Conservation (phyloP, 2,888 invertebrate species). For the Fabriciana adippe region DNA sequence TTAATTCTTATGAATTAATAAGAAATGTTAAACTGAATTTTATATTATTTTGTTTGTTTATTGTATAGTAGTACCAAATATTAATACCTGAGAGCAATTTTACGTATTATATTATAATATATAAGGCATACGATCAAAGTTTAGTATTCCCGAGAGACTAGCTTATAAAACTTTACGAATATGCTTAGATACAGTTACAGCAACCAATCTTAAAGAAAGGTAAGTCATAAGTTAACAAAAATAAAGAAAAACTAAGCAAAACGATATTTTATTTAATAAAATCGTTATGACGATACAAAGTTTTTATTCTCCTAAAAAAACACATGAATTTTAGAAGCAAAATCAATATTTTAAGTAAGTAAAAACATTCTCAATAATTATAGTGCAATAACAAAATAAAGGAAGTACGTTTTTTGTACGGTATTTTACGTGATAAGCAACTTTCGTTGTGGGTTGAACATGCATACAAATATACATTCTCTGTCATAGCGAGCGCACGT, state of each 20-base stretch:
- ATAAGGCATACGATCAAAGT: slow-evolving; percentile 4
- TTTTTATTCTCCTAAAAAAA: neutral
- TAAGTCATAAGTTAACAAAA: neutral
- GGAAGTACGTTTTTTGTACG: too few species aligned
- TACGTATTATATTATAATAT: neutral
- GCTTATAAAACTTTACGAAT: slow-evolving; percentile 8
- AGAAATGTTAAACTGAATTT: neutral
- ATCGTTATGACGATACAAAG: neutral
- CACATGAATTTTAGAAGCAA: too few species aligned
- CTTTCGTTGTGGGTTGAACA: slow-evolving; percentile 37
- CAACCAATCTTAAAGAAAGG: neutral
- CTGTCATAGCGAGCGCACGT: slow-evolving; percentile 65
- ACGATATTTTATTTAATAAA: neutral
- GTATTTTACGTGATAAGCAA: slow-evolving; percentile 26
- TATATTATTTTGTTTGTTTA: neutral
- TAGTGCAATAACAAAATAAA: too few species aligned
- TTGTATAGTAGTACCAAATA: neutral
- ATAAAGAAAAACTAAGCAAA: neutral
- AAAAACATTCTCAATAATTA: too few species aligned
- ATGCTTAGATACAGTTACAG: neutral
- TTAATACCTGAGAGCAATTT: too few species aligned
- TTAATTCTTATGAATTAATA: too few species aligned
- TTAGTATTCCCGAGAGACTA: slow-evolving; percentile 1
- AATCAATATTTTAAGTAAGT: too few species aligned
- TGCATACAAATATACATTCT: slow-evolving; percentile 52